Conservation (phyloP, 2,113 vertebrate genomes). For the Petrocephalus microphthalmus region DNA sequence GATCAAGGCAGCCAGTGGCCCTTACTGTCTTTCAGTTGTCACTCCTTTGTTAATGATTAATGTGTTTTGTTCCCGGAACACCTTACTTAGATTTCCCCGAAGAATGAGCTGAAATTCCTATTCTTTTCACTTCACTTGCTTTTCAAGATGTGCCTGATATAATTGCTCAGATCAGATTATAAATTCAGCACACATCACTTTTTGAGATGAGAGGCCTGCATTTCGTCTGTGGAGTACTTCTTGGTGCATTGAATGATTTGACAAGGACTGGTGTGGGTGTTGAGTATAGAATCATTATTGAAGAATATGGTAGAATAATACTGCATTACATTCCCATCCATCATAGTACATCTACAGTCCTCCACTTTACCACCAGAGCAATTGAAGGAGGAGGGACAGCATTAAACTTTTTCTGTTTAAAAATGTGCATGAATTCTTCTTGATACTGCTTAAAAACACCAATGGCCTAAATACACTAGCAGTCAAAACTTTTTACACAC, state of each 20-base stretch:
- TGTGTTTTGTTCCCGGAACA: not conserved
- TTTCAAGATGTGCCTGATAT: not conserved
- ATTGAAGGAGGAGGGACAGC: not conserved
- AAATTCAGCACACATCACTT: not conserved
- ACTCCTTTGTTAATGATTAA: constrained; percentile 1
- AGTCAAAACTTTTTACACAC: too few relatives aligned
- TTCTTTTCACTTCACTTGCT: not conserved
- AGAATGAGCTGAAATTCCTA: not conserved
- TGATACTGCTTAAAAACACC: not conserved
- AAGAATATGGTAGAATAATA: not conserved
- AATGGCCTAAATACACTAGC: too few relatives aligned
- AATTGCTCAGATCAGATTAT: not conserved
- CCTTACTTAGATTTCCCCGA: not conserved
- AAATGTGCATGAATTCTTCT: not conserved
- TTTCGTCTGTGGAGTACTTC: not conserved
- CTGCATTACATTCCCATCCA: not conserved
- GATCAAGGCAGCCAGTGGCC: not conserved
- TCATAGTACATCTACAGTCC: too few relatives aligned
- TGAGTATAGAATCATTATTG: not conserved
- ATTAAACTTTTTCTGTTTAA: not conserved
- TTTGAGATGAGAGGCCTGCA: not conserved
- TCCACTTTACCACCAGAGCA: too few relatives aligned
- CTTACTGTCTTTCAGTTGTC: not conserved
- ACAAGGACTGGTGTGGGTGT: not conserved
- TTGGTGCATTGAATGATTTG: not conserved